Percentiles rank a stretch among this genome's conserved stretches.
Evolutionary conservation across 2,888 invertebrate species (phyloP).

Genomic region (Rutpela maculata): DNA sequence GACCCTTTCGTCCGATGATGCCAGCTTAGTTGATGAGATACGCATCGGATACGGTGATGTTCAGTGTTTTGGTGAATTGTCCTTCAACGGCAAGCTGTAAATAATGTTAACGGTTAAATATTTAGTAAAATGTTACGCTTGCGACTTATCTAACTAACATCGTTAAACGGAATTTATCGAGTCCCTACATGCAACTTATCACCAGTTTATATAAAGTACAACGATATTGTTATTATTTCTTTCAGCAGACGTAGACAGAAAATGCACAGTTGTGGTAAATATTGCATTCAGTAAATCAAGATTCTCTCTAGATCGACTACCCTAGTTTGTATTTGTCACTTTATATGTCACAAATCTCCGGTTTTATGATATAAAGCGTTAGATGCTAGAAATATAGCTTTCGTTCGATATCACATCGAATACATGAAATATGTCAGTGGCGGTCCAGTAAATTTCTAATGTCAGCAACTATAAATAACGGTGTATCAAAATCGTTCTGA

Average conservation of each 20-base stretch:
- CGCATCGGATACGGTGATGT: too few relatives aligned
- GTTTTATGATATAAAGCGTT: background rate
- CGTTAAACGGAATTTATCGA: background rate
- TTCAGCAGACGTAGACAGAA: background rate
- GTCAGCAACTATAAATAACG: background rate
- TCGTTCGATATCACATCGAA: conserved; percentile 3
- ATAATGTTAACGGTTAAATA: too few relatives aligned
- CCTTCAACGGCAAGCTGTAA: too few relatives aligned
- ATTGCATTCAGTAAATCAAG: conserved; percentile 3
- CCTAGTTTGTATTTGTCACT: conserved; percentile 7
- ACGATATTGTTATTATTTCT: background rate
- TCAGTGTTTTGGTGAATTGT: too few relatives aligned
- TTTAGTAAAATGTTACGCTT: background rate
- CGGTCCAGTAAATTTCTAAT: background rate
- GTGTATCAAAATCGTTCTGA: background rate
- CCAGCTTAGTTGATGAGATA: too few relatives aligned
- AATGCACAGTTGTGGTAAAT: background rate
- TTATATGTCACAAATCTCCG: background rate
- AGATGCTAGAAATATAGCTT: background rate
- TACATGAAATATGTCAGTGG: background rate
- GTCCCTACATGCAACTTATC: background rate
- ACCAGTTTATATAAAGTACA: background rate
- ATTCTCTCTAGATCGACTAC: conserved; percentile 2
- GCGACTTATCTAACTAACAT: background rate
- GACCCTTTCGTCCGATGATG: too few relatives aligned